phyloP scores from a whole-genome alignment of 2,113 vertebrate species.

The Onychostoma macrolepis region DNA sequence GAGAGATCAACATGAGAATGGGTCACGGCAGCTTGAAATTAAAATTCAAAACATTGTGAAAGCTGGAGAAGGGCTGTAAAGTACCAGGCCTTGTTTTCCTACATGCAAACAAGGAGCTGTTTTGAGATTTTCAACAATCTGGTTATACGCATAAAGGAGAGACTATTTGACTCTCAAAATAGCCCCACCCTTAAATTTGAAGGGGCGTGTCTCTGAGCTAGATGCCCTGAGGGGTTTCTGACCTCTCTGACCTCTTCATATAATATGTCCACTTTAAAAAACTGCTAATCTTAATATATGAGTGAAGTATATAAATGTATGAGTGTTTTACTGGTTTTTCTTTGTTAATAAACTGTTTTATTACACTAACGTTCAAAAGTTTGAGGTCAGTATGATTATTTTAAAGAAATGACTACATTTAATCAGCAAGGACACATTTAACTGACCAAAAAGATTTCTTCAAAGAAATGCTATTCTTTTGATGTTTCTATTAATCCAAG shows the following conservation, averaged over 20 bases:
- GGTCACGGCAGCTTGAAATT: constrained; percentile 28
- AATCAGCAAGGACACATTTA: background rate
- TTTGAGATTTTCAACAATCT: constrained; percentile 51
- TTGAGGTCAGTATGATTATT: background rate
- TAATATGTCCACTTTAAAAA: background rate
- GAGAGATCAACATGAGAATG: constrained; percentile 38
- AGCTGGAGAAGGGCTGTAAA: constrained; percentile 24
- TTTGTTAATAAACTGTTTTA: background rate
- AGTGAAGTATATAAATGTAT: background rate
- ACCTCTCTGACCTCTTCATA: background rate
- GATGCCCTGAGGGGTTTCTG: background rate
- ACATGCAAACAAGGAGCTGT: constrained; percentile 51
- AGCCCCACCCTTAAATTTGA: constrained; percentile 6
- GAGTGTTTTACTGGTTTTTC: background rate
- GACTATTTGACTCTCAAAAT: constrained; percentile 37
- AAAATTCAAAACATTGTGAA: constrained; percentile 20
- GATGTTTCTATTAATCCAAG: background rate
- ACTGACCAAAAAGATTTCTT: background rate
- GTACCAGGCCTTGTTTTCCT: constrained; percentile 39
- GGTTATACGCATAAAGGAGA: constrained; percentile 36
- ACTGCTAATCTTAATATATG: background rate
- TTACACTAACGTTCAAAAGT: background rate
- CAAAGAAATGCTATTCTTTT: background rate
- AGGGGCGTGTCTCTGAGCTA: background rate
- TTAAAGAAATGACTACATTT: background rate